A percentile compares a stretch with the other conserved stretches of the same genome.
These are phyloP conservation scores for Gallinago stenura DNA, from an alignment of 2,797 vertebrate species.

Conservation along the genomic window DNA sequence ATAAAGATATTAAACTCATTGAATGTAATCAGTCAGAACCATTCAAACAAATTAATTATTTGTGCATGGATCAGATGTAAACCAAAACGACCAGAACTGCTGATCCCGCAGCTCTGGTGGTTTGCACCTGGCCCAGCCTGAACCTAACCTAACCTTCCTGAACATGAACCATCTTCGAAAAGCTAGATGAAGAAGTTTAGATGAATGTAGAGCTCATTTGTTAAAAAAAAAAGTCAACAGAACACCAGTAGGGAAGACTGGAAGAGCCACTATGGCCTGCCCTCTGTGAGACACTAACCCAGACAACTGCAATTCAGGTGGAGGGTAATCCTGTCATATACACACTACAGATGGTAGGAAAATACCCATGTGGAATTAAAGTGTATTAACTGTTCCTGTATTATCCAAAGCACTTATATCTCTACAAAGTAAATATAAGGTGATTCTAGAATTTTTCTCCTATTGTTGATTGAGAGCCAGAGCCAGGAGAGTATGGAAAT, in stretches of 20 bases:
- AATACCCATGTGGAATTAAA: not conserved
- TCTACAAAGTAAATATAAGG: not conserved
- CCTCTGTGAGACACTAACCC: fast-evolving
- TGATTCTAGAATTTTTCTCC: not conserved
- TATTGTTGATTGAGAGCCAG: not conserved
- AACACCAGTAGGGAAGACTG: not conserved
- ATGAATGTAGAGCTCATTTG: not conserved
- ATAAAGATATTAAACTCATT: not conserved
- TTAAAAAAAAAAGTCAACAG: not conserved
- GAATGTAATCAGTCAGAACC: not conserved
- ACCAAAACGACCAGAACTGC: not conserved
- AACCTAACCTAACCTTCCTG: not conserved
- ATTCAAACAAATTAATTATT: not conserved
- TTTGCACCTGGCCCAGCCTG: not conserved
- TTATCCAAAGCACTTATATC: not conserved
- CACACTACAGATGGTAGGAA: not conserved
- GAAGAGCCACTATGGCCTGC: not conserved
- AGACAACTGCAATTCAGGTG: not conserved
- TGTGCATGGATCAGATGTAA: not conserved
- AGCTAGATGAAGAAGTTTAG: not conserved
- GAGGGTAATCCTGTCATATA: not conserved
- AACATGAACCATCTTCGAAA: not conserved
- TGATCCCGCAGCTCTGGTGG: not conserved
- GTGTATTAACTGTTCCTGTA: not conserved
- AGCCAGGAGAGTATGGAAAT: not conserved